These are phyloP conservation scores for Ernsta delagoae DNA, from an alignment of 2,888 invertebrate genomes.

Conservation along the genomic window DNA sequence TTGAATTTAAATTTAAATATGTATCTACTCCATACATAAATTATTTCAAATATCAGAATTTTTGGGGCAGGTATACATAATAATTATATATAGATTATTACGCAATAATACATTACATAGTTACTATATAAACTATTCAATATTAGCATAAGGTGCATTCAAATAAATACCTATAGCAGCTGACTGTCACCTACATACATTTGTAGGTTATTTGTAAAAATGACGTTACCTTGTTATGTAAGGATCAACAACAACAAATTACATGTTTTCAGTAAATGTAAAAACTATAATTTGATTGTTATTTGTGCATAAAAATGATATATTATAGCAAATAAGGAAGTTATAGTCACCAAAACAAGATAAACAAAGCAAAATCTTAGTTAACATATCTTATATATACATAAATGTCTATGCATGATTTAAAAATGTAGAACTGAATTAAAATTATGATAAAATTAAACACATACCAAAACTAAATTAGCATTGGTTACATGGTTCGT, in stretches of 20 bases:
- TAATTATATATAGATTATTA: constrained; percentile 11
- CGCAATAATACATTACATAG: constrained; percentile 5
- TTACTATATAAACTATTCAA: neutral
- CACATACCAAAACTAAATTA: constrained; percentile 74
- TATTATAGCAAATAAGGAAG: neutral
- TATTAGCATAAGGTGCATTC: neutral
- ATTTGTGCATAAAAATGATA: neutral
- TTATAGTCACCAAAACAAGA: constrained; percentile 23
- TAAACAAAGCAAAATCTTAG: constrained; percentile 9
- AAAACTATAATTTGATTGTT: neutral
- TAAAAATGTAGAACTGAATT: neutral
- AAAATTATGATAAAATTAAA: constrained; percentile 11
- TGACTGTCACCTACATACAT: constrained; percentile 38
- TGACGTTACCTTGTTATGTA: constrained; percentile 80
- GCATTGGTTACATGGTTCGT: constrained; percentile 71
- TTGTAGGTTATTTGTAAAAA: constrained; percentile 70
- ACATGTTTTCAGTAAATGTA: constrained; percentile 46
- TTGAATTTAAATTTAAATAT: no score
- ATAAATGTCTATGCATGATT: neutral
- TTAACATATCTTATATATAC: constrained; percentile 27
- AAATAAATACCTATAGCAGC: constrained; percentile 12
- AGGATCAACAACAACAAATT: constrained; percentile 67
- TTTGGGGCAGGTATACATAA: neutral
- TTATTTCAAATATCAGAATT: no score
- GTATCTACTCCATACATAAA: no score